phyloP scores from a whole-genome alignment of 2,113 vertebrate species.

The Chamaetylas fuelleborni region DNA sequence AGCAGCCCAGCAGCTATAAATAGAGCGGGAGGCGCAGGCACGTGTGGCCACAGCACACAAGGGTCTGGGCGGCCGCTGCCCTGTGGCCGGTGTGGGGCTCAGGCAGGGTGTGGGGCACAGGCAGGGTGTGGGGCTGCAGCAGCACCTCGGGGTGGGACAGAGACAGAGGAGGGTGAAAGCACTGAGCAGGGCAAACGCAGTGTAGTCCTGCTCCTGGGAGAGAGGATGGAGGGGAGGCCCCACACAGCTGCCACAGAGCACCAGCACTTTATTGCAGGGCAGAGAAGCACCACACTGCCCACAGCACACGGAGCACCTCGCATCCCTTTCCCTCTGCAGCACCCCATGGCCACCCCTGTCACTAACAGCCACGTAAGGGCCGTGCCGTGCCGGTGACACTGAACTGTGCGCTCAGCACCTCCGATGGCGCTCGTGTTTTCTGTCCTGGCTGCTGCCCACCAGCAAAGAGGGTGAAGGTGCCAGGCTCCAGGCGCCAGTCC shows the following conservation, averaged over 20 bases:
- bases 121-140: background rate
- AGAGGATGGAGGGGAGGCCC: background rate
- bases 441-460: constrained; percentile 65
- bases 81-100: accelerated
- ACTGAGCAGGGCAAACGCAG: background rate
- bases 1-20: background rate
- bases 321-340: background rate
- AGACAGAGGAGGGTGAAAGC: background rate
- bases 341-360: accelerated
- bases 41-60: background rate
- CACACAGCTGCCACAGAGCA: background rate
- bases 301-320: accelerated
- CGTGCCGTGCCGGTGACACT: background rate
- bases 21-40: background rate
- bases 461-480: constrained; percentile 54
- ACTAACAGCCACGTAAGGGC: background rate
- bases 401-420: constrained; percentile 3
- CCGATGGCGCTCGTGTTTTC: background rate
- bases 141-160: accelerated
- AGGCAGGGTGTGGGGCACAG: background rate
- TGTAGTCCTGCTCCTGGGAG: accelerated
- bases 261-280: background rate
- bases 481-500: constrained; percentile 47
- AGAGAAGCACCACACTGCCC: background rate
- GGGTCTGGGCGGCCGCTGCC: background rate